Conservation (phyloP, 2,888 invertebrate genomes). For the Habrosyne pyritoides region DNA sequence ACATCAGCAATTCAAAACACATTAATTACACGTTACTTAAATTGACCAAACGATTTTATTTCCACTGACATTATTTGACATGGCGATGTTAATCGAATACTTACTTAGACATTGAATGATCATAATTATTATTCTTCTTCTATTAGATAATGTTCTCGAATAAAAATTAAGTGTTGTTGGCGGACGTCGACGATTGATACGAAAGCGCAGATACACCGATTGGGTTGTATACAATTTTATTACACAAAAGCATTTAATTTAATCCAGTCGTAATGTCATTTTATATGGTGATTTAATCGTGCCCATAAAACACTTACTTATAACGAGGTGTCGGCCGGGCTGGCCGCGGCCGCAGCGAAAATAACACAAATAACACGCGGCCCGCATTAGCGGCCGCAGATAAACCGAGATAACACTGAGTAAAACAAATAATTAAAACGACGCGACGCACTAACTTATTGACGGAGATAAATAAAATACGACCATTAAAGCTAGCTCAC, state of each 20-base stretch:
- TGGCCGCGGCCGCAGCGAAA: constrained; percentile 10
- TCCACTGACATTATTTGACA: neutral
- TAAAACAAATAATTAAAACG: constrained; percentile 51
- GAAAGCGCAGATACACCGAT: constrained; percentile 23
- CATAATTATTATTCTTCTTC: neutral
- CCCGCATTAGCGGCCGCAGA: constrained; percentile 31
- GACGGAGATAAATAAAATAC: constrained; percentile 38
- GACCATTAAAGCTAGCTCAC: constrained; percentile 20
- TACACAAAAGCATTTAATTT: constrained; percentile 48
- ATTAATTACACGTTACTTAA: constrained; percentile 1
- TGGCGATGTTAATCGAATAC: neutral
- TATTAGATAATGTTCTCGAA: neutral
- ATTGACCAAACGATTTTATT: neutral
- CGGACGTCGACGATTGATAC: constrained; percentile 17
- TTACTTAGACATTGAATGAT: neutral
- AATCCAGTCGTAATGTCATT: constrained; percentile 47
- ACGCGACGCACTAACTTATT: constrained; percentile 25
- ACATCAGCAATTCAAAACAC: neutral
- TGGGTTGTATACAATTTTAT: constrained; percentile 45
- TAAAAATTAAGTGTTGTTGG: neutral
- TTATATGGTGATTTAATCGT: constrained; percentile 47
- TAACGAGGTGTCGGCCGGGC: constrained; percentile 31
- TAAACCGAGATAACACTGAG: constrained; percentile 36
- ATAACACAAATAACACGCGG: constrained; percentile 24
- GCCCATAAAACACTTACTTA: constrained; percentile 37